Percentiles rank a stretch among this genome's conserved stretches.
These are phyloP conservation scores for Vanessa atalanta DNA, from an alignment of 1,140 invertebrate genomes.

Conservation along the genomic window DNA sequence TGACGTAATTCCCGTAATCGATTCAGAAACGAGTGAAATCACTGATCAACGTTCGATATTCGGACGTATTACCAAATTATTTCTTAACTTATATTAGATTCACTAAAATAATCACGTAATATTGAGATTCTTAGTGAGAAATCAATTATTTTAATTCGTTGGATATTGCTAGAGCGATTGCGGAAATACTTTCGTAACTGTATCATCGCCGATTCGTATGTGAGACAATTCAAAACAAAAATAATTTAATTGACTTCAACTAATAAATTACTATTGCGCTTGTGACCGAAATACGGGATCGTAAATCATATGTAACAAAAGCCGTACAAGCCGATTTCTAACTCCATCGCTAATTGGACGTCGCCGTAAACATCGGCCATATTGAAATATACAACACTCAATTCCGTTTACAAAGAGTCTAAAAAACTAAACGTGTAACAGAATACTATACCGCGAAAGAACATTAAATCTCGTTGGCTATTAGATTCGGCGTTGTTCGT, in stretches of 20 bases:
- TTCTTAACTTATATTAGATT: conserved; percentile 11
- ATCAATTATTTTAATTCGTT: conserved; percentile 7
- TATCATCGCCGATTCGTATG: background rate
- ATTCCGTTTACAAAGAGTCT: conserved; percentile 58
- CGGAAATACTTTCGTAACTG: background rate
- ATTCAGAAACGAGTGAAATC: background rate
- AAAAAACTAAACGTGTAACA: conserved; percentile 61
- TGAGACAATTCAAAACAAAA: conserved; percentile 2
- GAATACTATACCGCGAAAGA: conserved; percentile 70
- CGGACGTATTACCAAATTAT: conserved; percentile 14
- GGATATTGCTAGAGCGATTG: background rate
- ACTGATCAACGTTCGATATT: conserved; percentile 9
- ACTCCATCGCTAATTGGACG: conserved; percentile 61
- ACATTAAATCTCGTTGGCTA: conserved; percentile 68
- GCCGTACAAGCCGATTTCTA: conserved; percentile 41
- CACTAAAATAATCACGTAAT: conserved; percentile 19
- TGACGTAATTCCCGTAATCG: conserved; percentile 4
- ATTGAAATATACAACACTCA: conserved; percentile 51
- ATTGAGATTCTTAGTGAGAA: background rate
- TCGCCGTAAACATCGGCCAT: conserved; percentile 55
- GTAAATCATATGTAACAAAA: conserved; percentile 71
- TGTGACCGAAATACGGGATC: conserved; percentile 35
- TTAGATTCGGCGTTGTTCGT: conserved; percentile 60
- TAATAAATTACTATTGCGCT: background rate
- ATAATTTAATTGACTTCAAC: conserved; percentile 14